phyloP scores from a whole-genome alignment of 1,140 invertebrate species.

The Formica exsecta region DNA sequence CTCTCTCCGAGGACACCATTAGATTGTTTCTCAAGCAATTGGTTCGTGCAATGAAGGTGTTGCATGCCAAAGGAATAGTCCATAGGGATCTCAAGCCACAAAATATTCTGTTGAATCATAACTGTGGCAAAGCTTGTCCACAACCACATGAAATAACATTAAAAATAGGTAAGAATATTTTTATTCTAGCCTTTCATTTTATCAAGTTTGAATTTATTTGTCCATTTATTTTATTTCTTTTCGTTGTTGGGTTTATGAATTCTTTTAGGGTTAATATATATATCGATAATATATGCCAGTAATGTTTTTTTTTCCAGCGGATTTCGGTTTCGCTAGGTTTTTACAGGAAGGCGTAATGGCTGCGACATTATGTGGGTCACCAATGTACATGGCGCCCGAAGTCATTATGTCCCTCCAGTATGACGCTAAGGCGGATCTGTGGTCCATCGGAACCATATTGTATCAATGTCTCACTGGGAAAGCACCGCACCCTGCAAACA shows the following conservation, averaged over 20 bases:
- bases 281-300: background rate
- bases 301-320: slow-evolving; percentile 90
- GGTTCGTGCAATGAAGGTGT: slow-evolving; percentile 98
- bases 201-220: too few relatives aligned
- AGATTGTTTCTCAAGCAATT: slow-evolving; percentile 97
- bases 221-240: too few relatives aligned
- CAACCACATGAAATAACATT: slow-evolving; percentile 96
- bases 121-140: slow-evolving; percentile 92
- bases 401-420: slow-evolving; percentile 99
- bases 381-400: slow-evolving; percentile 99
- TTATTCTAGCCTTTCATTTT: background rate
- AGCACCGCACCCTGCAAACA: slow-evolving; percentile 99
- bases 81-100: slow-evolving; percentile 99
- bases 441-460: slow-evolving; percentile 99
- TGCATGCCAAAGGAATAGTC: slow-evolving; percentile 98
- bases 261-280: slow-evolving; percentile 14
- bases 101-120: slow-evolving; percentile 97
- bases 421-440: slow-evolving; percentile 99
- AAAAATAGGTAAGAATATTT: slow-evolving; percentile 93
- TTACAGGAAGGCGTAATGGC: slow-evolving; percentile 99
- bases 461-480: slow-evolving; percentile 99
- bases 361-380: slow-evolving; percentile 99
- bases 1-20: slow-evolving; percentile 98
- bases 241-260: background rate
- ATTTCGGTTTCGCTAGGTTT: slow-evolving; percentile 99